Base-by-base conservation (phyloP, 2,113 vertebrate genomes). In the Eudyptes chrysolophus region DNA sequence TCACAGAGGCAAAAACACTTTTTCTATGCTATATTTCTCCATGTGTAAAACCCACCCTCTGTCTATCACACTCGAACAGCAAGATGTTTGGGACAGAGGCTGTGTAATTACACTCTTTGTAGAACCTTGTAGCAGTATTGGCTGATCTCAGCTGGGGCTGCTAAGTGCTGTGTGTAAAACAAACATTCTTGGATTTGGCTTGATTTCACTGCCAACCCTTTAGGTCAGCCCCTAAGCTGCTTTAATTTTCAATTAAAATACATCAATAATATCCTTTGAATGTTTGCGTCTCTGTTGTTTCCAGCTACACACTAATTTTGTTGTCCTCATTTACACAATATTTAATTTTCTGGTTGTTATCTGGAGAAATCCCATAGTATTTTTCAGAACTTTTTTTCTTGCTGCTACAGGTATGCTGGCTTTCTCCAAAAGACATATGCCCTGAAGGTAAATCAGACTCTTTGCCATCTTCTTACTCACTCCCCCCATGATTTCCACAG, bases 181-280 rank as follows among this genome's bases (percentile, higher is more conserved):
- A 85, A 93, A 82, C 30, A 52, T 82, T 84, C 76, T 78, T 60
- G 38, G 17, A 32, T 64, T 78, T 89, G 57, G 72, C 52, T 90
- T 64, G 49, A 72, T 89, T 91, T 84, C 79, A 79, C 71, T 95
- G 94, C 95, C 96, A 97, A 91, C 51, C 21, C 54, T 97, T 96
- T 38, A 91, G 92, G 76, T 79, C 54, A 95, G 36, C 30, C 76
- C 40, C 58, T 71, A 75, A 83, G 66, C 34, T 76, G 61, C 68
- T 84, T 90, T 86, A 69, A 80, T 93, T 94, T 96, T 71, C 96
- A 94, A 95, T 94, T 94, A 96, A 98, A 97, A 79, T 24, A 75
- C 85, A 94, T 96, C 75, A 90, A 15, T 78, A 87, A 83, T 77
- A 75, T 69, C n/a, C 72, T 93, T 82, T 65, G 65, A 92, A 96